These are phyloP conservation scores for Coronaproctus castanopsis DNA, from an alignment of 2,888 invertebrate genomes.

Conservation along the genomic window DNA sequence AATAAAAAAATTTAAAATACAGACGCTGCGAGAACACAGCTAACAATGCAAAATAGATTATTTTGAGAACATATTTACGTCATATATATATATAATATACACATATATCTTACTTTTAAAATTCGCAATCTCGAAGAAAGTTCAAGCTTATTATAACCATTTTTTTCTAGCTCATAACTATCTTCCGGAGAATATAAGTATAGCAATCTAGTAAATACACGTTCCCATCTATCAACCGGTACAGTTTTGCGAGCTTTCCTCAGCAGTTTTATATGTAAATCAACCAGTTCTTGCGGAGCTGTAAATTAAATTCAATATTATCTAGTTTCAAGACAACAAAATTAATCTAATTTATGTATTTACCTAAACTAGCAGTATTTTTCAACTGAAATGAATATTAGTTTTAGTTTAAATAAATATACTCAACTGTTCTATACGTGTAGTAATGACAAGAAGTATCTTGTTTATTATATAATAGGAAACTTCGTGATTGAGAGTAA, in stretches of 20 bases:
- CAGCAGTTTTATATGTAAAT: slow-evolving; percentile 72
- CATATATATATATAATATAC: too few species aligned
- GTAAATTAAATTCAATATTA: slow-evolving; percentile 20
- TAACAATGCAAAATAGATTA: too few species aligned
- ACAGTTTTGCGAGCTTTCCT: slow-evolving; percentile 67
- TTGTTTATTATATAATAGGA: too few species aligned
- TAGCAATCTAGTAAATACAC: slow-evolving; percentile 70
- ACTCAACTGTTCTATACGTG: too few species aligned
- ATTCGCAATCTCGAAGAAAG: slow-evolving; percentile 70
- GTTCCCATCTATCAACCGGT: slow-evolving; percentile 74
- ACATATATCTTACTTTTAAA: slow-evolving; percentile 62
- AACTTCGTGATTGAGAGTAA: too few species aligned
- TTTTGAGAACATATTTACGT: too few species aligned
- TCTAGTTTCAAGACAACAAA: background rate
- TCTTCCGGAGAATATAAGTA: slow-evolving; percentile 74
- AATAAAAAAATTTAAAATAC: too few species aligned
- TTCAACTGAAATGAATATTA: background rate
- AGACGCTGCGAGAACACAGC: too few species aligned
- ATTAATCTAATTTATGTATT: background rate
- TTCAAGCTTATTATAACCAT: slow-evolving; percentile 83
- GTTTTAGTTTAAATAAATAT: slow-evolving; percentile 23
- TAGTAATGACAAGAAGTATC: too few species aligned
- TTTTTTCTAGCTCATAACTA: slow-evolving; percentile 88
- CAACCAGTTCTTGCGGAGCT: slow-evolving; percentile 59
- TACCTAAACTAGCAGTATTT: background rate